These are phyloP conservation scores for Yasuhikotakia modesta DNA, from an alignment of 2,797 vertebrate species.

Conservation along the genomic window DNA sequence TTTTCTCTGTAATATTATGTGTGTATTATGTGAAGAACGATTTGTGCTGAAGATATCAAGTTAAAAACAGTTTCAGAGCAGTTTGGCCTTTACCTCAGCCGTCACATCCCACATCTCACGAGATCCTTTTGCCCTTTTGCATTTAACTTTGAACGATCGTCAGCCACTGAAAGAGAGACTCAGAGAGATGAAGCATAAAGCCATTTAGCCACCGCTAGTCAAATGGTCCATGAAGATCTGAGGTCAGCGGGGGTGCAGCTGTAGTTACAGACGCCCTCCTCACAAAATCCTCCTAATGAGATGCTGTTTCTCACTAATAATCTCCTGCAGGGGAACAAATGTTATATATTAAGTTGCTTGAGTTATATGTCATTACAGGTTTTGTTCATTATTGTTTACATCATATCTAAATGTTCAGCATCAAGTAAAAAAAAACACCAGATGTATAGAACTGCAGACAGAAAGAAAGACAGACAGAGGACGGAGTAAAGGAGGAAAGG, in stretches of 20 bases:
- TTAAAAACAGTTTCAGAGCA: not conserved
- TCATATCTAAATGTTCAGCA: no score
- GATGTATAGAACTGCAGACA: no score
- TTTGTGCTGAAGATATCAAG: not conserved
- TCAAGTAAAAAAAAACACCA: no score
- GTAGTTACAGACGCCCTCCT: no score
- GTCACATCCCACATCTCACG: conserved; percentile 4
- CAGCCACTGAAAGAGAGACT: conserved; percentile 6
- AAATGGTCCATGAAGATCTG: conserved; percentile 29
- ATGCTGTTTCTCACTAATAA: conserved; percentile 1
- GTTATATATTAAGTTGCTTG: no score
- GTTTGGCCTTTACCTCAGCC: conserved; percentile 31
- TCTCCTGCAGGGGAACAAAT: no score
- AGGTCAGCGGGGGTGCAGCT: conserved; percentile 15
- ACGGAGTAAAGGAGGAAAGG: not conserved
- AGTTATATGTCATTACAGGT: no score
- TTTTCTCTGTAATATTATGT: not conserved
- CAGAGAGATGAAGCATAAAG: conserved; percentile 18
- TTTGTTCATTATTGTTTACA: no score
- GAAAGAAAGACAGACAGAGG: no score
- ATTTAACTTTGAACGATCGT: conserved; percentile 21
- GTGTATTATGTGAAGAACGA: not conserved
- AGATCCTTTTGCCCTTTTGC: conserved; percentile 9
- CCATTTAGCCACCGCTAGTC: conserved; percentile 34
- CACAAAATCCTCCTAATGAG: conserved; percentile 28